Evolutionary conservation across 2,888 invertebrate species (phyloP).

Genomic region (Campoplex nolae): DNA sequence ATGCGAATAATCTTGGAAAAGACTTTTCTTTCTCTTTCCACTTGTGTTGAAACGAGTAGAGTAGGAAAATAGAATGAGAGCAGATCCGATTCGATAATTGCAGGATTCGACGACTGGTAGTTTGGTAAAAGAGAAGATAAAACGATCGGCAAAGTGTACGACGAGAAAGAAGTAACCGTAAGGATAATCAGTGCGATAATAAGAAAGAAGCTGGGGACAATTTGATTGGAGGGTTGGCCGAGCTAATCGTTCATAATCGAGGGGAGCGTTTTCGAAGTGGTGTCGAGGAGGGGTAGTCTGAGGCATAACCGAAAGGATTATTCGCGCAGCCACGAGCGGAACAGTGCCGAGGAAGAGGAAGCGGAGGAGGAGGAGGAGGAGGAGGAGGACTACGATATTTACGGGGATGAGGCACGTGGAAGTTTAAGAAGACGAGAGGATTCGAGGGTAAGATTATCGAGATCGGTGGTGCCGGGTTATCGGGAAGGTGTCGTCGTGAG

Average conservation of each 20-base stretch:
- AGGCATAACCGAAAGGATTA: constrained; percentile 56
- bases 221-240: constrained; percentile 22
- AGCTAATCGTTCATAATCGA: constrained; percentile 65
- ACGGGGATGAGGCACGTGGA: constrained; percentile 34
- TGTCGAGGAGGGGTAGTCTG: constrained; percentile 63
- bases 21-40: background rate
- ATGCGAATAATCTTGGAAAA: background rate
- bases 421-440: constrained; percentile 49
- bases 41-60: background rate
- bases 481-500: constrained; percentile 77
- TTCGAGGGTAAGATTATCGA: constrained; percentile 61
- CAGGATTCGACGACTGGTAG: constrained; percentile 23
- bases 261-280: constrained; percentile 64
- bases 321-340: constrained; percentile 54
- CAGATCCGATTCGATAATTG: background rate
- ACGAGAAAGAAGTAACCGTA: background rate
- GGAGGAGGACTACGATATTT: constrained; percentile 39
- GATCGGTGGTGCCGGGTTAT: constrained; percentile 64
- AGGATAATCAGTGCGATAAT: background rate
- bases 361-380: constrained; percentile 61
- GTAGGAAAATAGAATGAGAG: background rate
- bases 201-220: background rate
- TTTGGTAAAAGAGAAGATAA: background rate
- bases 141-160: background rate
- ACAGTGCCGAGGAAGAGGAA: constrained; percentile 61